Conservation (phyloP, 2,888 invertebrate genomes). For the Caenorhabditis macrosperma region DNA sequence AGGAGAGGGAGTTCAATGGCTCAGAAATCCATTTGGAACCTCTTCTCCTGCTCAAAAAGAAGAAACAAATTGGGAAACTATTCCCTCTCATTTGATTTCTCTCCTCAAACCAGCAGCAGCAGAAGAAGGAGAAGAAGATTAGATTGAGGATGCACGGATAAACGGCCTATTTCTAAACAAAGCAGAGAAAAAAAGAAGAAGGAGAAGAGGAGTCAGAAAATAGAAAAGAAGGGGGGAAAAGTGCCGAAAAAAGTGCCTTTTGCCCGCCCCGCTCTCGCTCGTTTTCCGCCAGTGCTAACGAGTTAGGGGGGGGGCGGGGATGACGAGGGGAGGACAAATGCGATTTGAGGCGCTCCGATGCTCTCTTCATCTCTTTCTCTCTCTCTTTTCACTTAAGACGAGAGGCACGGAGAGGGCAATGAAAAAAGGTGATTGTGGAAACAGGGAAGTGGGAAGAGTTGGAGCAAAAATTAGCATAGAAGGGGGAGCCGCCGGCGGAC, state of each 20-base stretch:
- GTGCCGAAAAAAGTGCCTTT: constrained; percentile 49
- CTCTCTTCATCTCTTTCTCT: constrained; percentile 46
- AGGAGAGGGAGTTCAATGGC: too few species aligned
- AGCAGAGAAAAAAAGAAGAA: neutral
- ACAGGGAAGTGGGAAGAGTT: too few species aligned
- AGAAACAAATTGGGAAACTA: too few species aligned
- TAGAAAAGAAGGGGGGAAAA: constrained; percentile 30
- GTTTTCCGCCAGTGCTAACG: constrained; percentile 34
- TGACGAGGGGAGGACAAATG: constrained; percentile 41
- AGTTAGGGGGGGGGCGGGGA: constrained; percentile 22
- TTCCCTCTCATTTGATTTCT: too few species aligned
- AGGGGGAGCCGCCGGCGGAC: too few species aligned
- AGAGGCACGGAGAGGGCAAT: too few species aligned
- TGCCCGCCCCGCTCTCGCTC: constrained; percentile 16
- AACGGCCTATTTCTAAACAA: neutral
- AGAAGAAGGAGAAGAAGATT: too few species aligned
- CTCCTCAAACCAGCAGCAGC: too few species aligned
- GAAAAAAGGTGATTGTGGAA: neutral
- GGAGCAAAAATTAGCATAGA: too few species aligned
- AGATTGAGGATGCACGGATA: too few species aligned
- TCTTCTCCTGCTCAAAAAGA: too few species aligned
- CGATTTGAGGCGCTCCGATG: constrained; percentile 55
- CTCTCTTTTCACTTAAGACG: neutral
- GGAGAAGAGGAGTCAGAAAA: neutral
- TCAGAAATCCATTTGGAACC: too few species aligned